These are phyloP conservation scores for Naso thynnoides DNA, from an alignment of 2,797 vertebrate genomes.

Conservation along the genomic window DNA sequence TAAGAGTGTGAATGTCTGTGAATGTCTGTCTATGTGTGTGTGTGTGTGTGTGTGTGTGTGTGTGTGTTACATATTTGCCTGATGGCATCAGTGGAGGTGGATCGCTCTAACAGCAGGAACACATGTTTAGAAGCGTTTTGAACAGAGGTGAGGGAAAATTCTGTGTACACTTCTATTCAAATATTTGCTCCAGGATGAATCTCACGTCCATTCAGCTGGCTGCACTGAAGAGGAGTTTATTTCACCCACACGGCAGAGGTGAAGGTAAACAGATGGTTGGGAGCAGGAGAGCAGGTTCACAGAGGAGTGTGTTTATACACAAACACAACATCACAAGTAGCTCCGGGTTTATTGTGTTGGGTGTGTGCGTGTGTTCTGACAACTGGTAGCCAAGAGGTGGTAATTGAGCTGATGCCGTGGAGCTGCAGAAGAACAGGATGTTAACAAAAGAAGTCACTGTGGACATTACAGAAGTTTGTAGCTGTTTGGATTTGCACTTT, in stretches of 20 bases:
- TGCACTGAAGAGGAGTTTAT: conserved; percentile 26
- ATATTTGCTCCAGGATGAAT: conserved; percentile 42
- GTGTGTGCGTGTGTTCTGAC: conserved; percentile 31
- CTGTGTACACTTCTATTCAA: conserved; percentile 35
- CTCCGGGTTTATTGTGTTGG: conserved; percentile 35
- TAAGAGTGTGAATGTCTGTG: conserved; percentile 42
- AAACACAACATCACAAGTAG: conserved; percentile 67
- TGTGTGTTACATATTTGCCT: conserved; percentile 72
- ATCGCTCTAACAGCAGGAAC: conserved; percentile 63
- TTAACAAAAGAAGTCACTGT: conserved; percentile 65
- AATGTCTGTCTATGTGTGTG: conserved; percentile 27
- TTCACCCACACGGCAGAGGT: conserved; percentile 45
- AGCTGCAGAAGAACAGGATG: conserved; percentile 65
- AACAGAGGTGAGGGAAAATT: conserved; percentile 1
- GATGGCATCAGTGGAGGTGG: conserved; percentile 78
- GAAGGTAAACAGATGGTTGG: conserved; percentile 62
- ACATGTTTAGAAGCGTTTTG: conserved; percentile 48
- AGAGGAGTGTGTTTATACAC: conserved; percentile 74
- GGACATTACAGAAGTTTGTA: conserved; percentile 37
- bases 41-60: conserved; percentile 30
- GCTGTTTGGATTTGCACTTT: conserved; percentile 15
- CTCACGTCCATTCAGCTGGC: conserved; percentile 21
- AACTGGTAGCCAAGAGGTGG: conserved; percentile 52
- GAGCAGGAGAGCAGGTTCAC: conserved; percentile 47
- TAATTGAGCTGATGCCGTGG: conserved; percentile 35